Conservation (phyloP, 2,797 vertebrate species). For the Agapornis canus region DNA sequence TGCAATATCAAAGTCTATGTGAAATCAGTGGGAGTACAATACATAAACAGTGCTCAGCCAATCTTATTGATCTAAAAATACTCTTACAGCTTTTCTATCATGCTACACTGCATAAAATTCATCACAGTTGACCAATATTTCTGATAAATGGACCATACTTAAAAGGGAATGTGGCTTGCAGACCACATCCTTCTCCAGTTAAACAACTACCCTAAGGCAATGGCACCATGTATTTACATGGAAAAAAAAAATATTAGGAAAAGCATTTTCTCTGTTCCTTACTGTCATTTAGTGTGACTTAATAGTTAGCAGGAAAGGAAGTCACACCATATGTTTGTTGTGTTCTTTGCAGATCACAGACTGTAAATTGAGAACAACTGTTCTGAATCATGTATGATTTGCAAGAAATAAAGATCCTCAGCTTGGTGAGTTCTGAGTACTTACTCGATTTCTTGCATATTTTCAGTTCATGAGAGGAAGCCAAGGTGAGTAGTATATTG, state of each 20-base stretch:
- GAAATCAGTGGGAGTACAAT: neutral
- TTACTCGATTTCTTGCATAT: accelerated
- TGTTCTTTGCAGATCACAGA: neutral
- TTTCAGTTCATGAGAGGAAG: neutral
- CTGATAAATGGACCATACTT: neutral
- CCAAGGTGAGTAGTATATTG: neutral
- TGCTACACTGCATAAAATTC: neutral
- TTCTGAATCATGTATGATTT: neutral
- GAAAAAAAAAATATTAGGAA: neutral
- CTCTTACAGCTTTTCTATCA: neutral
- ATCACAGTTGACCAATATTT: neutral
- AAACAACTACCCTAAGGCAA: neutral
- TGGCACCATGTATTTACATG: neutral
- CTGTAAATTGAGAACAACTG: neutral
- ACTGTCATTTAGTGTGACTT: neutral
- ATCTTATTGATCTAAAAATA: neutral
- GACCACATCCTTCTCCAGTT: neutral
- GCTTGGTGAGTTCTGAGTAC: neutral
- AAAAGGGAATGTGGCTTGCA: neutral
- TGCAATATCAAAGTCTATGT: neutral
- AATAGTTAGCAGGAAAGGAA: neutral
- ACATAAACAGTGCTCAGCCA: neutral
- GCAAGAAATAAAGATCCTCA: neutral
- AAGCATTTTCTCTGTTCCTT: neutral
- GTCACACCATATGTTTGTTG: neutral